These are phyloP conservation scores for Hydrozoanthus gracilis DNA, from an alignment of 92 coral and sea anemone genomes.

Conservation along the genomic window DNA sequence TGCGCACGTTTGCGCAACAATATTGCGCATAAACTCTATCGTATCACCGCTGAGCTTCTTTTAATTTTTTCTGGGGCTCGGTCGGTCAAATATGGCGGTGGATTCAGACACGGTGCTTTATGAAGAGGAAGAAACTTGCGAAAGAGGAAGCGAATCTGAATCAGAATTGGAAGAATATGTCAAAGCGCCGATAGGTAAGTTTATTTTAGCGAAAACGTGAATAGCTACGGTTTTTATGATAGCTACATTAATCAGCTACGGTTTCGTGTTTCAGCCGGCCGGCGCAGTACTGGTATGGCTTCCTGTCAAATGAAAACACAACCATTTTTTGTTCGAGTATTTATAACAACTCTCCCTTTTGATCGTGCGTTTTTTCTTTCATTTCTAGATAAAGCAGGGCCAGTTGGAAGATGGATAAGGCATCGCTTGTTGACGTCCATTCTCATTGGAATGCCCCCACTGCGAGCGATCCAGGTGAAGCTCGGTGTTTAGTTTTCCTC, in stretches of 20 bases:
- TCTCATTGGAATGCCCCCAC: slow-evolving; percentile 96
- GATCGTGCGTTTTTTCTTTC: not conserved
- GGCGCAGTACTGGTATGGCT: not conserved
- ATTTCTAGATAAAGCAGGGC: slow-evolving; percentile 93
- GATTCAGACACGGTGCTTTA: slow-evolving; percentile 58
- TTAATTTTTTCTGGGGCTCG: slow-evolving; percentile 41
- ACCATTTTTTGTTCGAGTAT: not conserved
- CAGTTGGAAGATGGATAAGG: slow-evolving; percentile 95
- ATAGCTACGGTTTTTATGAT: not conserved
- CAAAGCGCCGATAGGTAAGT: slow-evolving; percentile 93
- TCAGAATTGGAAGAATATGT: slow-evolving; percentile 79
- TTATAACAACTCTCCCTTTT: not conserved
- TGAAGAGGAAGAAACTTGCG: slow-evolving; percentile 82
- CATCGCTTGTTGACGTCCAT: slow-evolving; percentile 93
- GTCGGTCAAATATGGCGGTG: slow-evolving; percentile 76
- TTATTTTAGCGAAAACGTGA: not conserved
- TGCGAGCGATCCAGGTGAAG: slow-evolving; percentile 94
- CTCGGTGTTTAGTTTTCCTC: not conserved
- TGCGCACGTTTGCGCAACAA: slow-evolving; percentile 48
- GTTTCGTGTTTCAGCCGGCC: not conserved
- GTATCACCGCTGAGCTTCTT: slow-evolving; percentile 39
- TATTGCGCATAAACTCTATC: slow-evolving; percentile 39
- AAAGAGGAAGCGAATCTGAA: slow-evolving; percentile 80
- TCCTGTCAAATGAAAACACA: not conserved
- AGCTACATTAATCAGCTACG: too few relatives aligned